A percentile compares a stretch with the other conserved stretches of the same genome.
Conservation (phyloP, 2,888 invertebrate species). For the Agrotis exclamationis region DNA sequence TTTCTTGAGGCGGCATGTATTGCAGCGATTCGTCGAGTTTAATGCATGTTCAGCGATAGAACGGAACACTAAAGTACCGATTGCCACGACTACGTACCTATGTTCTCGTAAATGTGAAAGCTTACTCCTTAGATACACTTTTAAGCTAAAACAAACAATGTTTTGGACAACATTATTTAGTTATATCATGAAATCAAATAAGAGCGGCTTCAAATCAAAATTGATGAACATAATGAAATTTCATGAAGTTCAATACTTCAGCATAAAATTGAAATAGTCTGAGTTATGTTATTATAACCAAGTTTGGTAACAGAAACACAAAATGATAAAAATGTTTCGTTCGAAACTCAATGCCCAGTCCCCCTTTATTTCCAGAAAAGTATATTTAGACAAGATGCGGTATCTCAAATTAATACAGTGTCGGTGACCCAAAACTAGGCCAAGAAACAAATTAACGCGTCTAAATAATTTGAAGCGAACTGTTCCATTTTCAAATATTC, state of each 20-base stretch:
- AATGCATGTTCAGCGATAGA: slow-evolving; percentile 52
- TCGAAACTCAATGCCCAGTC: not conserved
- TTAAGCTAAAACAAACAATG: slow-evolving; percentile 13
- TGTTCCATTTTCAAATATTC: slow-evolving; percentile 8
- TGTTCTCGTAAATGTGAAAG: slow-evolving; percentile 15
- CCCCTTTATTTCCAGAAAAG: not conserved
- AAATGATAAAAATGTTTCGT: not conserved
- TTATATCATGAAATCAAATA: not conserved
- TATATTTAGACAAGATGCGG: not conserved
- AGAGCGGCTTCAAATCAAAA: not conserved
- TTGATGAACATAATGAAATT: not conserved
- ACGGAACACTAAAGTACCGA: slow-evolving; percentile 24
- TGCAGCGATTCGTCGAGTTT: slow-evolving; percentile 39
- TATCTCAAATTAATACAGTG: not conserved
- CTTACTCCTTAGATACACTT: slow-evolving; percentile 11
- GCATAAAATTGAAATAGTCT: not conserved
- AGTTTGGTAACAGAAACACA: not conserved
- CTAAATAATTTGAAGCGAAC: not conserved
- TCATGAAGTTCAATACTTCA: not conserved
- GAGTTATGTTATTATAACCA: not conserved
- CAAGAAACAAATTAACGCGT: not conserved
- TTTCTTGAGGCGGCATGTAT: slow-evolving; percentile 39
- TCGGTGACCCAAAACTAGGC: not conserved
- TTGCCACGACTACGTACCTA: slow-evolving; percentile 15
- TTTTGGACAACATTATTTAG: not conserved